phyloP scores from a whole-genome alignment of 2,797 vertebrate species.

The Sebastes variabilis region DNA sequence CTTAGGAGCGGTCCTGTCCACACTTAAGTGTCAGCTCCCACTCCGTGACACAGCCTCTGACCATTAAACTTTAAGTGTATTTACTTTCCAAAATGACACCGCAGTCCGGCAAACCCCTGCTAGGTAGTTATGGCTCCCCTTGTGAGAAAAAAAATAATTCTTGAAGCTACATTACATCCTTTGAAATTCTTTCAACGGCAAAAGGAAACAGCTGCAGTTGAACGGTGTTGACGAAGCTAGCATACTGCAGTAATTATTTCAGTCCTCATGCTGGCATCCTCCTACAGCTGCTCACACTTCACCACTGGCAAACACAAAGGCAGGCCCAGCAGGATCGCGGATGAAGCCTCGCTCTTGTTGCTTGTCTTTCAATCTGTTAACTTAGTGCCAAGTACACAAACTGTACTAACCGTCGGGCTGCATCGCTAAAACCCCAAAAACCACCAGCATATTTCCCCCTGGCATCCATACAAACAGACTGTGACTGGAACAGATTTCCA shows the following conservation, averaged over 20 bases:
- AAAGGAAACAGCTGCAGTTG: constrained; percentile 74
- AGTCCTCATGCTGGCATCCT: constrained; percentile 64
- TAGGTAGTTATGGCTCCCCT: constrained; percentile 22
- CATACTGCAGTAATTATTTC: constrained; percentile 74
- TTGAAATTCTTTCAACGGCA: constrained; percentile 60
- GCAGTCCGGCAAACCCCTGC: constrained; percentile 21
- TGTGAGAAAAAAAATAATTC: neutral
- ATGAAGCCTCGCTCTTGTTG: constrained; percentile 41
- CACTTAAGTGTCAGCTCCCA: constrained; percentile 54
- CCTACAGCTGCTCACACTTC: constrained; percentile 74
- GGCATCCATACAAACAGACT: constrained; percentile 44
- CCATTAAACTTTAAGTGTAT: constrained; percentile 63
- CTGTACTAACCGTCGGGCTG: constrained; percentile 40
- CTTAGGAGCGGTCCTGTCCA: constrained; percentile 46
- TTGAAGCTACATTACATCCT: constrained; percentile 36
- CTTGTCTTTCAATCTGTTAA: constrained; percentile 49
- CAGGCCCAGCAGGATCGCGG: constrained; percentile 4
- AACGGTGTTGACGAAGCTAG: constrained; percentile 39
- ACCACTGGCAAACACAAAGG: constrained; percentile 65
- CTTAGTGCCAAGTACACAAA: constrained; percentile 65
- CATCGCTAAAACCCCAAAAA: constrained; percentile 59
- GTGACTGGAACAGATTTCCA: constrained; percentile 40
- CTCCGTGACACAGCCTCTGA: constrained; percentile 27
- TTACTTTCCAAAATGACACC: constrained; percentile 66
- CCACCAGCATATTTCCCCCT: constrained; percentile 56